Evolutionary conservation across 2,888 invertebrate species (phyloP), one percentile per base, ranked within the genome.

Genomic region (Congeria kusceri): DNA sequence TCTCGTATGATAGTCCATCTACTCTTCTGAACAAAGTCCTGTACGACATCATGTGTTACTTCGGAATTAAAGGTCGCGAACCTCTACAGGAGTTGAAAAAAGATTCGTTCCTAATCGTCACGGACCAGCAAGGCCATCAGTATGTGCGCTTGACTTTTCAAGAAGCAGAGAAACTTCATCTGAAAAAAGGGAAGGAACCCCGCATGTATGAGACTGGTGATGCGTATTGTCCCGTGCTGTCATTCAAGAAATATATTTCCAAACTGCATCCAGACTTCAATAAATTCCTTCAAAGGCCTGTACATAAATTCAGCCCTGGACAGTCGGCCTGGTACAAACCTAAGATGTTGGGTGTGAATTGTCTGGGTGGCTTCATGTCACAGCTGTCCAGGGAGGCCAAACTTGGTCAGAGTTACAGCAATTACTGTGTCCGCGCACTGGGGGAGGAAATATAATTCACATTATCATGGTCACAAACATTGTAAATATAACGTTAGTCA

Each of bases 161-260:
- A 27, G 78, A 82, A 15, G 9, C 20, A 3, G 73, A 81, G 20
- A 80, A 63, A 58, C 76, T 57, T 18, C 76, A 80, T 44, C 68
- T 63, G 11, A 73, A 81, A 58, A 58, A 59, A 13, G 27, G 7
- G 15, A 73, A 78, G 11, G 49, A 73, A 20, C 44, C 32, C 1
- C 27, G 78, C 5, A 73, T 78, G 78, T 73, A 78, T 47, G 69
- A 59, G n/a, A 28, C 11, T 9, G 28, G 53, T 13, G 44, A 29
- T 15, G 25, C 59, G 20, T 44, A 32, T 27, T 76, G 76, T 18
- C 76, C 76, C 1, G 47, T 76, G 0, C 18, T 2, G 11, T 58
- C 58, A 11, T 57, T 65, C 29, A 56, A 70, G 15, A 47, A 39
- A 15, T 76, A 76, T 28, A 15, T 61, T 7, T 49, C 64, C 4